Evolutionary conservation across 2,888 invertebrate species (phyloP).

Genomic region (Patella pellucida): DNA sequence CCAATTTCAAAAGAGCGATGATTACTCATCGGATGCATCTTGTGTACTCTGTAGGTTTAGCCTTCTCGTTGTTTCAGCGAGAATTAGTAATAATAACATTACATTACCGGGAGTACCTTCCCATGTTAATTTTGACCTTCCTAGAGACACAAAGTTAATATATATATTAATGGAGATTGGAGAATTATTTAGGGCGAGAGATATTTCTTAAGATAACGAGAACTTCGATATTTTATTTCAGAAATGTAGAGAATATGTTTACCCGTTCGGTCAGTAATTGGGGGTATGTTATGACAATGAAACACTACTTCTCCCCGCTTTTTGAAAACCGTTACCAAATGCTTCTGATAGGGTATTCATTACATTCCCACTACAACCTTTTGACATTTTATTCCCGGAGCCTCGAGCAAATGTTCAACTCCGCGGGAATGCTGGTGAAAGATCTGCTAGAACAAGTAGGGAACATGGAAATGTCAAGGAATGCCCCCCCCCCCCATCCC

Average conservation of each 20-base stretch:
- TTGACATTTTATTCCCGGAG: background rate
- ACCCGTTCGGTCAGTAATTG: background rate
- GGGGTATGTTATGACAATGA: background rate
- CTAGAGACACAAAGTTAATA: background rate
- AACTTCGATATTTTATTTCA: background rate
- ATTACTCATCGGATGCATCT: no score
- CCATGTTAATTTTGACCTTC: background rate
- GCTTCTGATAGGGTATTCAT: background rate
- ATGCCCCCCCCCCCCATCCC: no score
- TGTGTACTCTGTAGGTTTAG: background rate
- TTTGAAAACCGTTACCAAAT: background rate
- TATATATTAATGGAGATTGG: background rate
- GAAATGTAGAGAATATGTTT: background rate
- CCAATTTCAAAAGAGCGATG: background rate
- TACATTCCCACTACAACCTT: background rate
- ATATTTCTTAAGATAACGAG: background rate
- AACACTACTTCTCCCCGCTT: background rate
- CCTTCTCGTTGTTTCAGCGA: no score
- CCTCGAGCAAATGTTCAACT: background rate
- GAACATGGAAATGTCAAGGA: background rate
- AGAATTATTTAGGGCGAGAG: background rate
- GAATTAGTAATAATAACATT: no score
- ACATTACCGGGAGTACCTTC: background rate
- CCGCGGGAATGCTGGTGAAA: background rate
- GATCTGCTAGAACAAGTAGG: background rate